Base-by-base conservation (phyloP, 2,797 vertebrate species). In the Perdix hodgsoniae region DNA sequence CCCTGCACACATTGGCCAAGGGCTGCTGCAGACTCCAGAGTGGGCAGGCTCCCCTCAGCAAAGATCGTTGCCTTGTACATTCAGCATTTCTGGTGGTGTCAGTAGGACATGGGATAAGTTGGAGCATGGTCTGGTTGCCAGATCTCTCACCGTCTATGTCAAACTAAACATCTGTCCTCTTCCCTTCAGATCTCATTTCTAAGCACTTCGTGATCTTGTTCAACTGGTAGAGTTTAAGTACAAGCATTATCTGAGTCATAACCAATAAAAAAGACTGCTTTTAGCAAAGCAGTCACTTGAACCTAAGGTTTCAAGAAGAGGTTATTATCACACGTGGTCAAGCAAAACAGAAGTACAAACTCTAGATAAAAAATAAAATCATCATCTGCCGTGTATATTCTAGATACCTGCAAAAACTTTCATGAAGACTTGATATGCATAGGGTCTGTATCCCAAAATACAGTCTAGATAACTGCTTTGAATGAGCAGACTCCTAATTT, bases 11-110 rank as follows among this genome's bases (percentile, higher is more conserved):
- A 22, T 14, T 5, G 3, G n/a, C 19, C n/a, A 22, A n/a, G 12
- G 56, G 1, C 0, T 3, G 19, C 73, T 71, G 26, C 57, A 45
- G 45, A 44, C 42, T 70, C 0, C 1, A 72, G 63, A 14, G 12
- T 47, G 40, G 59, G 26, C 0, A 1, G 37, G 52, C 64, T 18
- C 5, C 1, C 13, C 31, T 33, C 16, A 3, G 11, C 64, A 31
- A 14, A 47, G 33, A 31, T 47, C 1, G 0, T 5, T 40, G 35
- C 40, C 1, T 1, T 18, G 26, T 1, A 0, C 5, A 1, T 47
- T 11, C 12, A 10, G 33, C 22, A 26, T 49, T 73, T 67, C 59
- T 59, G 31, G 24, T 27, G 37, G 26, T 44, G 6, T 29, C 29
- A 23, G 37, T 13, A 35, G 77, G 42, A 31, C 33, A 6, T 10